Percentiles rank a stretch among this genome's conserved stretches.
Conservation (phyloP, 2,888 invertebrate species). For the Polyploca ridens region DNA sequence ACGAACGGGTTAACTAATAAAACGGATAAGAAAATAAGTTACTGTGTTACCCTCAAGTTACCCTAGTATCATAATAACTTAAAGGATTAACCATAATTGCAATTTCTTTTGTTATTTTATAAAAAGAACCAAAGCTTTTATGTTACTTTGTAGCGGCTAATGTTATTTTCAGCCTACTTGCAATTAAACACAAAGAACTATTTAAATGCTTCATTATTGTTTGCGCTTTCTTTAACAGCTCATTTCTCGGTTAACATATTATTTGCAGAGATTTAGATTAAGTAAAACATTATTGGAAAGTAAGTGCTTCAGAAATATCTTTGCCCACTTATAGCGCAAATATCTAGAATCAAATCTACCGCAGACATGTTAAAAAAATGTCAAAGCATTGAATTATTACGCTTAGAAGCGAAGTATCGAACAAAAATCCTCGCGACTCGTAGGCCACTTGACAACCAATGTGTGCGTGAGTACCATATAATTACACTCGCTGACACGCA, state of each 20-base stretch:
- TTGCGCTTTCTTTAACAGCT: too few relatives aligned
- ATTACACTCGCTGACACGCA: too few relatives aligned
- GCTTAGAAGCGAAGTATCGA: too few relatives aligned
- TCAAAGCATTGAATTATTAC: too few relatives aligned
- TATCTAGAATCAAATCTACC: conserved; percentile 40
- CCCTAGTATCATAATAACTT: conserved; percentile 5
- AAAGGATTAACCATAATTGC: conserved; percentile 30
- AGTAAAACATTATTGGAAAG: too few relatives aligned
- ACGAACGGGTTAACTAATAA: conserved; percentile 32
- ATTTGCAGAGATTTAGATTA: too few relatives aligned
- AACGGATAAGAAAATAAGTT: conserved; percentile 37
- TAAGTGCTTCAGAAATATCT: too few relatives aligned
- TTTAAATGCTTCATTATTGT: background rate
- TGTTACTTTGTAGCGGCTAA: background rate
- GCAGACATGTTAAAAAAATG: conserved; percentile 35
- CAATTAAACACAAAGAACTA: background rate
- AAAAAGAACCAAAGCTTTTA: background rate
- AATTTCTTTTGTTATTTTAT: conserved; percentile 37
- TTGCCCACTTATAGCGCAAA: conserved; percentile 20
- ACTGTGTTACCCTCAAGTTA: background rate
- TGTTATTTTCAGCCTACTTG: background rate
- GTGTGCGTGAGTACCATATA: too few relatives aligned
- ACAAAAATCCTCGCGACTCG: too few relatives aligned
- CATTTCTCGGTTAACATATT: too few relatives aligned
- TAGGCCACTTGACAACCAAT: too few relatives aligned